phyloP scores from a whole-genome alignment of 1,140 invertebrate species.

The Adoxophyes honmai region DNA sequence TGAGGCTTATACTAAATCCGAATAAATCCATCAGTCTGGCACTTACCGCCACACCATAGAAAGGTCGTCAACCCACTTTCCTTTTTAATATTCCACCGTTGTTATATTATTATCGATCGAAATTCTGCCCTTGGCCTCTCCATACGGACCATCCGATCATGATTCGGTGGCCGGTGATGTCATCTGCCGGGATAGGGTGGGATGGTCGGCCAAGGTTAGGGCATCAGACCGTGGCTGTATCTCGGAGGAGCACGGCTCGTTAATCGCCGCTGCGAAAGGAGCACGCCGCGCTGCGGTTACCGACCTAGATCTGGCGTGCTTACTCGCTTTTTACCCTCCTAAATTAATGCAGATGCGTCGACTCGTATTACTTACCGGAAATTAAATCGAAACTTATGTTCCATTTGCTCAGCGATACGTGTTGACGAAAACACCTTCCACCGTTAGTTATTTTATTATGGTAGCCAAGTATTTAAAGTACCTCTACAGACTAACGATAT shows the following conservation, averaged over 20 bases:
- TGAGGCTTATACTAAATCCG: conserved; percentile 54
- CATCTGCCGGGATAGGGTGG: conserved; percentile 52
- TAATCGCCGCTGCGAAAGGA: conserved; percentile 52
- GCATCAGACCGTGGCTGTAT: conserved; percentile 59
- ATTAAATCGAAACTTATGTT: conserved; percentile 36
- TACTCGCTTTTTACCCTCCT: conserved; percentile 45
- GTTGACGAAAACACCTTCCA: background rate
- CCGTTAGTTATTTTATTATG: conserved; percentile 4
- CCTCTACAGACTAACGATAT: background rate
- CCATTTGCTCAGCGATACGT: conserved; percentile 27
- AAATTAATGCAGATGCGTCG: conserved; percentile 35
- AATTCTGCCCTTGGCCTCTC: conserved; percentile 47
- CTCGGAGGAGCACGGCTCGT: conserved; percentile 53
- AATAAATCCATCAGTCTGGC: conserved; percentile 47
- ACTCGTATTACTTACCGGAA: conserved; percentile 23
- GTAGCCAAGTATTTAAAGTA: conserved; percentile 8
- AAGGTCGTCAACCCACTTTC: conserved; percentile 65
- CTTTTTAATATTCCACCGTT: conserved; percentile 56
- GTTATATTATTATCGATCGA: conserved; percentile 50
- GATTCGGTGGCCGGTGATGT: conserved; percentile 48
- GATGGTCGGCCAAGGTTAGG: conserved; percentile 60
- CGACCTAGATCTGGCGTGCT: conserved; percentile 54
- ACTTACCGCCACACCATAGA: conserved; percentile 36
- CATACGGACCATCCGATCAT: conserved; percentile 35
- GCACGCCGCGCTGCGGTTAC: conserved; percentile 38